These are phyloP conservation scores for Drosophila equinoxialis DNA, from an alignment of 1,140 invertebrate species.

Conservation along the genomic window DNA sequence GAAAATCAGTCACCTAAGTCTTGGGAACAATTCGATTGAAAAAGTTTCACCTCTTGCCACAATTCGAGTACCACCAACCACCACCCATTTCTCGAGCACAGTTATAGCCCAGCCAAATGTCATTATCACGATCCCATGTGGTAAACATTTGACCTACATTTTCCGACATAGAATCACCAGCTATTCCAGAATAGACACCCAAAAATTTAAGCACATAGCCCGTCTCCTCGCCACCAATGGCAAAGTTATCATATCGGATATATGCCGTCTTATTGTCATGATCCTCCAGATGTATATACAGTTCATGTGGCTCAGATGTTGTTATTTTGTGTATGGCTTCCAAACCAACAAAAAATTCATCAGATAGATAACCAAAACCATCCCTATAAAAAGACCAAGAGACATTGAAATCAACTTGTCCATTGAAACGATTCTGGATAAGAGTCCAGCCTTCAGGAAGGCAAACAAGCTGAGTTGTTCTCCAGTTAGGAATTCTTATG, in stretches of 20 bases:
- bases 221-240: not conserved
- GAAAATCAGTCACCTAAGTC: too few species aligned
- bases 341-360: not conserved
- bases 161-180: not conserved
- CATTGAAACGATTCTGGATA: not conserved
- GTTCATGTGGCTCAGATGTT: not conserved
- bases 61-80: not conserved
- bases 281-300: not conserved
- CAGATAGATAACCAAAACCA: not conserved
- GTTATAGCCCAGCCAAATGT: not conserved
- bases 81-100: not conserved
- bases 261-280: not conserved
- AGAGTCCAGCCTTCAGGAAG: not conserved
- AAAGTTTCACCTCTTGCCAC: not conserved
- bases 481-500: not conserved
- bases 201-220: not conserved
- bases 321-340: slow-evolving; percentile 2
- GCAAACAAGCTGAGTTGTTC: not conserved
- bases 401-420: not conserved
- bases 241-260: not conserved
- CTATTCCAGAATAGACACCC: not conserved
- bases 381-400: not conserved
- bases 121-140: not conserved
- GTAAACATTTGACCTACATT: not conserved
- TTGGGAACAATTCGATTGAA: not conserved